Base-by-base conservation (phyloP, 2,113 vertebrate genomes). In the Grantiella picta region DNA sequence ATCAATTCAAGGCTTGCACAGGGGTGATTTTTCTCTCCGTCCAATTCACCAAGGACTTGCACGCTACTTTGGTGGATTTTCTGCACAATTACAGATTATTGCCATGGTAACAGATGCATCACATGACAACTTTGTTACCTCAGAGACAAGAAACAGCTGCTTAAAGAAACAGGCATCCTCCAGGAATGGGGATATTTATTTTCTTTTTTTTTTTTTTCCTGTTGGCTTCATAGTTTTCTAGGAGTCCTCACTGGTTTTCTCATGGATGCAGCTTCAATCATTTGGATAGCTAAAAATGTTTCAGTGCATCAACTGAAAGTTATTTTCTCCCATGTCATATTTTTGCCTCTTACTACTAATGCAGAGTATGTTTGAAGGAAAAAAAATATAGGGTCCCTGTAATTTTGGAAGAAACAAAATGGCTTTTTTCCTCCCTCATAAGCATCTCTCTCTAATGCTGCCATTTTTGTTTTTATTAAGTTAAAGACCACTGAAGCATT, bases 51-150 rank as follows among this genome's bases (percentile, higher is more conserved):
- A 95, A 97, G 98, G 98, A 98, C 95, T 97, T 98, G 96, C 96
- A 97, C 78, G 53, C 27, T 92, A 98, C 97, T 98, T 98, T 95
- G 96, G 96, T 97, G 97, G 97, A 98, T 98, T 98, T 98, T 98
- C 98, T 98, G 97, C 97, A 98, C 98, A 98, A 98, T 98, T 98
- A 97, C 98, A 98, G 98, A 98, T 98, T 98, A 98, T 98, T 97
- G 96, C 97, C 97, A 98, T 98, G 97, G 98, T 97, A 98, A 98
- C 98, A 82, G 93, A 70, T 90, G 96, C 96, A 96, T 96, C 98
- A 98, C 92, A 96, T 98, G 98, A 97, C 96, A 97, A 97, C 90
- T 96, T 86, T 96, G 98, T 98, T 98, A 98, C 98, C 98, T 98
- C 97, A 86, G 98, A 98, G 98, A 98, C 97, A 96, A 97, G 95